Percentiles rank a stretch among this genome's conserved stretches.
Conservation (phyloP, 2,113 vertebrate genomes). For the Chionomys nivalis region DNA sequence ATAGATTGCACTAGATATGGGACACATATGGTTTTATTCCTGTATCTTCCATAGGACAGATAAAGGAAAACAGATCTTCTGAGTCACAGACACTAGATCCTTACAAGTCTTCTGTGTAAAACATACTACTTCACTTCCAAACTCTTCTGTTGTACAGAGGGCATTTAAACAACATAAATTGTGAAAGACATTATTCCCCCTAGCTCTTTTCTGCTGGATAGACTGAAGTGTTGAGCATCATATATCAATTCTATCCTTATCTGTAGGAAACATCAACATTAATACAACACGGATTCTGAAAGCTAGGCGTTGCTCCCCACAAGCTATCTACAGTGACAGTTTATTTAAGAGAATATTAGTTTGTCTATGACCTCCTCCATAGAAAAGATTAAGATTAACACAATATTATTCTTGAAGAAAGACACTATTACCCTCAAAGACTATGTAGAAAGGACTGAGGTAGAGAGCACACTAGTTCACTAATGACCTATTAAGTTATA, state of each 20-base stretch:
- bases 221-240: neutral
- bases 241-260: neutral
- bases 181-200: neutral
- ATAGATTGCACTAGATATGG: too few relatives aligned
- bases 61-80: neutral
- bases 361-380: neutral
- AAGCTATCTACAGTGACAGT: neutral
- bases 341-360: neutral
- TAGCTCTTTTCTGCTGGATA: neutral
- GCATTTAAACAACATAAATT: neutral
- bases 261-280: neutral
- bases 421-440: neutral
- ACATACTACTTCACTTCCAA: neutral
- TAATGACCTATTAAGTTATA: neutral
- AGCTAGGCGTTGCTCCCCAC: neutral
- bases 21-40: neutral
- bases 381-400: neutral
- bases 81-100: neutral
- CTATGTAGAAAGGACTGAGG: neutral
- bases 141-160: neutral
- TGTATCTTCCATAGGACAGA: neutral
- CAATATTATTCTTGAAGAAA: neutral
- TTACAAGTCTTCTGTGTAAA: neutral
- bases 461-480: neutral
- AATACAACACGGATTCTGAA: neutral